phyloP scores from a whole-genome alignment of 2,113 vertebrate genomes.

The Corvus hawaiiensis region DNA sequence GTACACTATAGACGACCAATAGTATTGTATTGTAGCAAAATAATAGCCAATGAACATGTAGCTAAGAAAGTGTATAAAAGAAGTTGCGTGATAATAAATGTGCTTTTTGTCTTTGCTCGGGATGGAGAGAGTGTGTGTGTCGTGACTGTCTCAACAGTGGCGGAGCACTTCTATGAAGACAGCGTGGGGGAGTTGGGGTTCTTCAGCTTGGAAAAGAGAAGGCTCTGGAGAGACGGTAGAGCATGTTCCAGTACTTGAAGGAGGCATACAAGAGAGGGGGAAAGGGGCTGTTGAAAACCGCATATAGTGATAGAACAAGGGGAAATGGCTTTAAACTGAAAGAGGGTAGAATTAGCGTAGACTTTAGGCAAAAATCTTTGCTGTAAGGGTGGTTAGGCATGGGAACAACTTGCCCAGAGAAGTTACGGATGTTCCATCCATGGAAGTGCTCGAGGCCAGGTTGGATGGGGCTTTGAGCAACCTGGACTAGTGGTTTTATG shows the following conservation, averaged over 20 bases:
- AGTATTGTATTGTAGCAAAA: too few relatives aligned
- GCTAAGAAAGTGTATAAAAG: too few relatives aligned
- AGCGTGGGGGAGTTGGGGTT: neutral
- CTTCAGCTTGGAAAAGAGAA: neutral
- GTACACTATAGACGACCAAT: too few relatives aligned
- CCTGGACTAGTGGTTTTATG: neutral
- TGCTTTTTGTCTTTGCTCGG: too few relatives aligned
- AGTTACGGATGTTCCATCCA: neutral
- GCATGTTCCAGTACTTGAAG: neutral
- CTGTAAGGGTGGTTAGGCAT: neutral
- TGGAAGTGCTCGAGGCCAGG: neutral
- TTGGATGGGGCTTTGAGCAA: neutral
- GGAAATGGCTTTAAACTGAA: neutral
- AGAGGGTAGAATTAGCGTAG: neutral
- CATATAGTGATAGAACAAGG: neutral
- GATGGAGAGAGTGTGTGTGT: too few relatives aligned
- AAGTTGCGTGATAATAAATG: too few relatives aligned
- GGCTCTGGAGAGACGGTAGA: neutral
- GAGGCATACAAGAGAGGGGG: neutral
- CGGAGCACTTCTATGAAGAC: neutral
- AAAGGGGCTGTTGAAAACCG: neutral
- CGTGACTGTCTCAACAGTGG: too few relatives aligned
- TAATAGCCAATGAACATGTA: too few relatives aligned
- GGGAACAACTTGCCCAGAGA: neutral
- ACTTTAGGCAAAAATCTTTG: neutral